Base-by-base conservation (phyloP, 1,140 invertebrate species). In the Drosophila yakuba region DNA sequence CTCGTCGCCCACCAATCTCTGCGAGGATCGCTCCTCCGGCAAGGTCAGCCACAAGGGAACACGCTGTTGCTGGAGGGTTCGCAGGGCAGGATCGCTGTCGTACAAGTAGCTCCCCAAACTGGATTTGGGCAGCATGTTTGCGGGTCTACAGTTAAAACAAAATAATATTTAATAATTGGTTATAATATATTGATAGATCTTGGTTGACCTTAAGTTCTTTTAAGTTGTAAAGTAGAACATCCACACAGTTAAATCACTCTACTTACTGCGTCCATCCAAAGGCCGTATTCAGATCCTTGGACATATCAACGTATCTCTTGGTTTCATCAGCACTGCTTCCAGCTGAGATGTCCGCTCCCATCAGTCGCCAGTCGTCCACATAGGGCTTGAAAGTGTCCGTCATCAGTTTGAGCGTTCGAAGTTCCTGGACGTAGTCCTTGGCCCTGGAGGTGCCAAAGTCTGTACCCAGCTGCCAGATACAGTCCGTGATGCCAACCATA, bases 251-350 rank as follows among this genome's bases (percentile, higher is more conserved):
- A 1, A 2, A 12, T 23, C 11, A 2, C 12, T 1, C 11, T n/a
- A 91, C 90, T 90, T 56, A 92, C 91, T 92, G 88, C 8, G 78
- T 79, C 91, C 91, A 92, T 12, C 90, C 91, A 45, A 83, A 91
- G 0, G 91, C 91, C 2, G 82, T 66, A 60, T 89, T 90, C 4
- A 92, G 20, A 47, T 91, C 75, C 74, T 85, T 83, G 15, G 90
- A 91, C 43, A 91, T 69, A 14, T 92, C 85, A 43, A 92, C 81
- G 52, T 91, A 92, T 67, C 74, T 82, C 44, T 59, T 57, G 0
- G 89, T 91, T 48, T 92, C 91, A 28, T 92, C 91, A 1, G 64
- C 72, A 47, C 78, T 90, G 64, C 91, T 92, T 6, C 90, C 91
- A 5, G 88, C 74, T 0, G 91, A 90, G 1, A 92, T 91, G 41